phyloP scores from a whole-genome alignment of 2,113 vertebrate species.

The Eptesicus fuscus region DNA sequence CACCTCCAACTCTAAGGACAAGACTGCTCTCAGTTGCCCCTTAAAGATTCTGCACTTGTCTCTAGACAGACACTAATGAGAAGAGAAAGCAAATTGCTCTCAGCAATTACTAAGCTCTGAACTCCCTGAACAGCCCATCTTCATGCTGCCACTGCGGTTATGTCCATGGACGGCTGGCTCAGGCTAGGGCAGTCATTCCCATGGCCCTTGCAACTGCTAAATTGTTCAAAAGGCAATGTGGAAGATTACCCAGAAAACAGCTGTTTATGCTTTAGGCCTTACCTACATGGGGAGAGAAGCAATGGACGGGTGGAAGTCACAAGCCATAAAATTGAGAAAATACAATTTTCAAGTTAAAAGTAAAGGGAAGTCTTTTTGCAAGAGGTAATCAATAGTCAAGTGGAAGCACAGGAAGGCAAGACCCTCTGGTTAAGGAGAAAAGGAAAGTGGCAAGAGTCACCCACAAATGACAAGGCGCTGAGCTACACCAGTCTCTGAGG shows the following conservation, averaged over 20 bases:
- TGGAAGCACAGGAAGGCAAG: background rate
- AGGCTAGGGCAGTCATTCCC: conserved; percentile 42
- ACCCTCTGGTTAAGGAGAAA: background rate
- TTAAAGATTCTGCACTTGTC: conserved; percentile 51
- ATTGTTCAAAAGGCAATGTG: conserved; percentile 36
- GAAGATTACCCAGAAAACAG: conserved; percentile 65
- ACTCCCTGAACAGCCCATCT: conserved; percentile 54
- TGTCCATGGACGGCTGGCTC: conserved; percentile 37
- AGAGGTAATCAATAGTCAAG: conserved; percentile 39
- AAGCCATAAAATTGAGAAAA: conserved; percentile 61
- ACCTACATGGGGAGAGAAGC: conserved; percentile 42
- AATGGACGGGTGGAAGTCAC: conserved; percentile 40
- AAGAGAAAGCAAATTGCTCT: conserved; percentile 53
- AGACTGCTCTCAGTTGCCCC: conserved; percentile 48
- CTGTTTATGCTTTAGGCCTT: conserved; percentile 47
- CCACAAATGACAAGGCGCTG: background rate
- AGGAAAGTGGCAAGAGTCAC: background rate
- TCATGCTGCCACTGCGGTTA: conserved; percentile 25
- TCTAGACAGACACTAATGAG: conserved; percentile 44
- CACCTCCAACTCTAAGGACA: background rate
- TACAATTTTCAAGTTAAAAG: conserved; percentile 59
- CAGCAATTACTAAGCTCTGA: conserved; percentile 43
- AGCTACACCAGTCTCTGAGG: conserved; percentile 30
- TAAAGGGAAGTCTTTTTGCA: background rate
- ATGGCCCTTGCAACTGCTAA: background rate